Evolutionary conservation across 2,888 invertebrate species (phyloP), one percentile per base, ranked within the genome.

Genomic region (Orchesella flavescens): DNA sequence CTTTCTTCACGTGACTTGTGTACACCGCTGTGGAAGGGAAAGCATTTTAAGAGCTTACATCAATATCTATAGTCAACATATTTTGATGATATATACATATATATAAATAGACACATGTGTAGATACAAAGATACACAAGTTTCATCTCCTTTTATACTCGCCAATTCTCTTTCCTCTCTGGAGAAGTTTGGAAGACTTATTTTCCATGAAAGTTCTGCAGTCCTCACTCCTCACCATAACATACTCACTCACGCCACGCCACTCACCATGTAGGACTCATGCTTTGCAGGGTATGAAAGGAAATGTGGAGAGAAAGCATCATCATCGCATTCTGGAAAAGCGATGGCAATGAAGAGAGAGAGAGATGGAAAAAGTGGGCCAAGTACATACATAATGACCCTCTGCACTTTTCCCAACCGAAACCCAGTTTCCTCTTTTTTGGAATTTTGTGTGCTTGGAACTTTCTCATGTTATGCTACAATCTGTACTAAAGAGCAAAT

Each of bases 311-410:
- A 61, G 63, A 61, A 24, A 63, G 49, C 10, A 13, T 59, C 10
- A 13, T 59, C 10, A 24, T 61, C 59, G 23, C 24, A n/a, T 43
- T 53, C n/a, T 10, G 17, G 19, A 57, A 61, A 24, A 61, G 61
- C 13, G 13, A 15, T 61, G n/a, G 24, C 61, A 21, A 10, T n/a
- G 53, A 17, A 57, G 57, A 57, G 44, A 69, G 61, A 61, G 44
- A 57, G 57, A 57, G 44, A 69, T 69, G 71, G 21, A 43, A 53
- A 76, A 82, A 82, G 82, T 82, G 71, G 82, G 82, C 82, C 82
- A 82, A 82, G 82, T 75, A 82, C 75, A 75, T 75, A 46, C 44
- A 82, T 76, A 69, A 82, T 82, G 75, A 82, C 75, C 71, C 71
- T 82, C 82, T 75, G 75, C 75, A 75, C 75, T 75, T 82, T 76